Evolutionary conservation across 2,888 invertebrate genomes (phyloP).

Genomic region (Rotaria sp.): DNA sequence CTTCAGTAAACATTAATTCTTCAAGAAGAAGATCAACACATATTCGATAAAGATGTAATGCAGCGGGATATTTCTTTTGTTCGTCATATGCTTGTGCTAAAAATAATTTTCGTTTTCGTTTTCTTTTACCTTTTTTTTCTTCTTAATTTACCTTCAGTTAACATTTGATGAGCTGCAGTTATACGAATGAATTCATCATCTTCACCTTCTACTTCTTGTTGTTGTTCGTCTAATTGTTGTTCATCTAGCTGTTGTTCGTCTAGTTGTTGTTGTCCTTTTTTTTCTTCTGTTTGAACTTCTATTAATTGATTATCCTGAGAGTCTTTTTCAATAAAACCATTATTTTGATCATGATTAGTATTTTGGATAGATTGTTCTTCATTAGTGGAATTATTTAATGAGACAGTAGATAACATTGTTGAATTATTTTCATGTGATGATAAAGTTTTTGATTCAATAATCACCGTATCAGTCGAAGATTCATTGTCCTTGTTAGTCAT

Average conservation of each 20-base stretch:
- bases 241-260: not conserved
- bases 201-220: not conserved
- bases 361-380: not conserved
- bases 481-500: not conserved
- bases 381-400: not conserved
- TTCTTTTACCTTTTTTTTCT: too few relatives aligned
- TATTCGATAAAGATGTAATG: slow-evolving; percentile 35
- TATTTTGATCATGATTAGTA: not conserved
- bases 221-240: too few relatives aligned
- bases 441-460: not conserved
- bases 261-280: not conserved
- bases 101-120: not conserved
- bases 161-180: slow-evolving; percentile 19
- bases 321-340: not conserved
- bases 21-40: slow-evolving; percentile 40
- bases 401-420: not conserved
- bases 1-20: slow-evolving; percentile 37
- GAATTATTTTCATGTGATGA: not conserved
- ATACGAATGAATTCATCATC: slow-evolving; percentile 25
- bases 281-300: not conserved
- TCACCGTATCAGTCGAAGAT: not conserved
- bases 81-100: slow-evolving; percentile 37
- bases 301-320: not conserved
- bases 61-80: slow-evolving; percentile 31
- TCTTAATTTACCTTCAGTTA: not conserved